Evolutionary conservation across 2,113 vertebrate species (phyloP).

Genomic region (Prolemur simus): DNA sequence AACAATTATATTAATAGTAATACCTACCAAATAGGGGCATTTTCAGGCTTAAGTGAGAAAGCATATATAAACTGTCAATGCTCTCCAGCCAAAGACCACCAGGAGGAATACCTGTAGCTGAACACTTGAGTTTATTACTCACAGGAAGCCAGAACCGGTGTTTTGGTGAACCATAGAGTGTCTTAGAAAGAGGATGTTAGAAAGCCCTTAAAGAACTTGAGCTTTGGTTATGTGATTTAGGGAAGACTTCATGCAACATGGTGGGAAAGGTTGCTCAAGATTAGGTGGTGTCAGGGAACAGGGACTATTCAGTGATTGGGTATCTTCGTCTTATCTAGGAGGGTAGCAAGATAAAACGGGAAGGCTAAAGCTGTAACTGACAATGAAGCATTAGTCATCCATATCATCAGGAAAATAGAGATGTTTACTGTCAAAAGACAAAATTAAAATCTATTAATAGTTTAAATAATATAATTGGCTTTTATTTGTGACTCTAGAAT

Average conservation of each 20-base stretch:
- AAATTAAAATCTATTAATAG: neutral
- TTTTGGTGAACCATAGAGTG: neutral
- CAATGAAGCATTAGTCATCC: neutral
- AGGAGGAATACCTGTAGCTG: neutral
- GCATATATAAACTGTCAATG: neutral
- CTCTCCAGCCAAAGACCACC: neutral
- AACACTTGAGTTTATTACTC: neutral
- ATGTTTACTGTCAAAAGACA: neutral
- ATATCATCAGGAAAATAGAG: rapidly evolving
- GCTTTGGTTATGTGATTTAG: neutral
- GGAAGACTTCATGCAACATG: neutral
- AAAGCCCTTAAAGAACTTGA: neutral
- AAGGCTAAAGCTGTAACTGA: neutral
- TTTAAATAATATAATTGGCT: neutral
- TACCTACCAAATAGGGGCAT: neutral
- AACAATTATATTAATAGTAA: neutral
- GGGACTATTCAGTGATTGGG: neutral
- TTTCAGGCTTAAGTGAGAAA: neutral
- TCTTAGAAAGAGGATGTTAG: neutral
- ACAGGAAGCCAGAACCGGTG: neutral
- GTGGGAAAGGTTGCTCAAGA: neutral
- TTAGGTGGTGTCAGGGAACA: neutral
- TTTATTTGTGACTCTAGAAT: neutral
- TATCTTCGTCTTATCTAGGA: neutral
- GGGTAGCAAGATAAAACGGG: neutral